These are phyloP conservation scores for Procambarus clarkii DNA, from an alignment of 1,140 invertebrate species.

Conservation along the genomic window DNA sequence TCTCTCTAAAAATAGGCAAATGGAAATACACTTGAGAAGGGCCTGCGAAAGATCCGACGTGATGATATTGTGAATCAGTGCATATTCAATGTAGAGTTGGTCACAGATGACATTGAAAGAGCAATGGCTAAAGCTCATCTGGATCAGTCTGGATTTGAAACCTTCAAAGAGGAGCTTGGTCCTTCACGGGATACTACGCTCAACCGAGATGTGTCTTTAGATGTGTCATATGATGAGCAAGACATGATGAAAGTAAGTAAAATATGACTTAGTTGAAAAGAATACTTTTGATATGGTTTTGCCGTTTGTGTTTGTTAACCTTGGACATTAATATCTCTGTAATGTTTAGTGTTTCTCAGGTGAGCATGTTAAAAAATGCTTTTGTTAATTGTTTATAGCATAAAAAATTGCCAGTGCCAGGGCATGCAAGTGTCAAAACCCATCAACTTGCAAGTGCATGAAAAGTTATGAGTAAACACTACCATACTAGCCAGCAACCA, in stretches of 20 bases:
- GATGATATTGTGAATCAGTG: constrained; percentile 95
- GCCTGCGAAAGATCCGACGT: constrained; percentile 89
- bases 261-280: background rate
- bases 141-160: constrained; percentile 79
- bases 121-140: constrained; percentile 82
- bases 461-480: too few species aligned
- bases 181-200: constrained; percentile 81
- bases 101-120: constrained; percentile 88
- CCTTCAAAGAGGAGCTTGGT: constrained; percentile 83
- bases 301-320: too few species aligned
- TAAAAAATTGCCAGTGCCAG: too few species aligned
- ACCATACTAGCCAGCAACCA: too few species aligned
- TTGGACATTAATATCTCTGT: too few species aligned
- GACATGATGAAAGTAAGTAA: constrained; percentile 82
- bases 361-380: too few species aligned
- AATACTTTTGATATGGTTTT: too few species aligned
- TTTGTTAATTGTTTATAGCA: too few species aligned
- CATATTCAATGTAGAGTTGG: constrained; percentile 88
- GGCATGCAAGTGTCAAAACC: too few species aligned
- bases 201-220: constrained; percentile 75
- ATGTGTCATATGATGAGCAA: constrained; percentile 78
- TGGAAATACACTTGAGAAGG: constrained; percentile 92
- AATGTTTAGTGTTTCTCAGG: too few species aligned
- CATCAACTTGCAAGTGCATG: too few species aligned
- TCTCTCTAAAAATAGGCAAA: constrained; percentile 61